A percentile compares a stretch with the other conserved stretches of the same genome.
These are phyloP conservation scores for Leptopilina clavipes DNA, from an alignment of 1,140 invertebrate genomes.

Conservation along the genomic window DNA sequence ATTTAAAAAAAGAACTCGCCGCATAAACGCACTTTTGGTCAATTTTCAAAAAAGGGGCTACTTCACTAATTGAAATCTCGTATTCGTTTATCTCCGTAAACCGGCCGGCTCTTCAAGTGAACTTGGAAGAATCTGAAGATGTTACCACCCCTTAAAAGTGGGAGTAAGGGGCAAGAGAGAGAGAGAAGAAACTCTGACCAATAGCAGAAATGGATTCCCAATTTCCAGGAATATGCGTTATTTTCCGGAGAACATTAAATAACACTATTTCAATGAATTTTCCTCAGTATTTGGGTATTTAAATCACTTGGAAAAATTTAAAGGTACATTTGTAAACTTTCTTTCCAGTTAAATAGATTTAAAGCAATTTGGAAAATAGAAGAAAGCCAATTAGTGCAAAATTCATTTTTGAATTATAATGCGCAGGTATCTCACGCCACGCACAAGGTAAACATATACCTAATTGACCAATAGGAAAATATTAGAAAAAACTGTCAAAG, in stretches of 20 bases:
- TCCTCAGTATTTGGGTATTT: background rate
- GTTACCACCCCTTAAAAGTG: background rate
- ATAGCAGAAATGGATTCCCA: background rate
- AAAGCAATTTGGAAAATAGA: background rate
- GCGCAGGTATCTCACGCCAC: background rate
- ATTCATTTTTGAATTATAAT: background rate
- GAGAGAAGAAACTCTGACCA: background rate
- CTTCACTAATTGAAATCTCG: background rate
- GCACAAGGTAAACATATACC: background rate
- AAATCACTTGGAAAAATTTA: too few species aligned
- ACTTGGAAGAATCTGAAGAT: background rate
- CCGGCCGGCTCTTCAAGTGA: background rate
- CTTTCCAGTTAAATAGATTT: background rate
- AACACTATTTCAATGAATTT: background rate
- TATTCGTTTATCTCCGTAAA: background rate
- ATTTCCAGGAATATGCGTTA: background rate
- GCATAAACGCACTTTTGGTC: too few species aligned
- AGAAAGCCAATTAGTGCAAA: background rate
- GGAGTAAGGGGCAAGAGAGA: background rate
- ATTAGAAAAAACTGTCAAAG: background rate
- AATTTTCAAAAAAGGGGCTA: too few species aligned
- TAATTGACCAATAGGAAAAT: background rate
- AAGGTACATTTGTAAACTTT: too few species aligned
- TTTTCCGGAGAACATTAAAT: background rate
- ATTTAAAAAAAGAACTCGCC: too few species aligned